These are phyloP conservation scores for Psylliodes chrysocephalus DNA, from an alignment of 2,888 invertebrate species.

Conservation along the genomic window DNA sequence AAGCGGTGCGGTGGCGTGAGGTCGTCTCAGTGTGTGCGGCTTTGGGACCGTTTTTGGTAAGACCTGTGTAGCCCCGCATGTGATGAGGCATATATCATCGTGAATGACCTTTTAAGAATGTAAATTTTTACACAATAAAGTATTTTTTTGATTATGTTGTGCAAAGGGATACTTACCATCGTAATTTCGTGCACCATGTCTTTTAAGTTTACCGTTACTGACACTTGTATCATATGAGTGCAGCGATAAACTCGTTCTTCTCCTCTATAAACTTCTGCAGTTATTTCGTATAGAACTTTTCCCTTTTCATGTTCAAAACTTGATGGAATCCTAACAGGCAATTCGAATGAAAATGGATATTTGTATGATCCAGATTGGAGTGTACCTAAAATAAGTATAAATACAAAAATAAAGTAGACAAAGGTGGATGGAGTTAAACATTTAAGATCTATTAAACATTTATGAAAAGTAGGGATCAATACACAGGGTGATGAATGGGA, in stretches of 20 bases:
- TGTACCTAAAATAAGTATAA: constrained; percentile 2
- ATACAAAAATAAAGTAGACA: background rate
- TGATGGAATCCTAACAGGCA: constrained; percentile 5
- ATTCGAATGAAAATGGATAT: constrained; percentile 9
- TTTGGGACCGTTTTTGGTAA: no score
- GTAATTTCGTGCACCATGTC: background rate
- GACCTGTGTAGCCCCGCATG: no score
- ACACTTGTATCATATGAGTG: background rate
- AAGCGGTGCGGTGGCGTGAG: no score
- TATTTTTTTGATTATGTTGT: no score
- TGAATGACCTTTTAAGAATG: no score
- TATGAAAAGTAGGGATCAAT: no score
- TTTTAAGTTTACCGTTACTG: background rate
- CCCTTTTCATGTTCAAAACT: background rate
- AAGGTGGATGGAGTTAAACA: no score
- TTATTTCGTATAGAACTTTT: background rate
- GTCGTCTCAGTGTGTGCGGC: no score
- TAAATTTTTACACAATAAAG: no score
- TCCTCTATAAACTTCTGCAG: background rate
- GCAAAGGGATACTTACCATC: background rate
- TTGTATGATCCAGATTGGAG: background rate
- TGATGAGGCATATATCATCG: no score
- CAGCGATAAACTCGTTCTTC: background rate
- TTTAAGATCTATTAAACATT: no score
- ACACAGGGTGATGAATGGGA: no score